Evolutionary conservation across 2,113 vertebrate species (phyloP).

Genomic region (Excalfactoria chinensis): DNA sequence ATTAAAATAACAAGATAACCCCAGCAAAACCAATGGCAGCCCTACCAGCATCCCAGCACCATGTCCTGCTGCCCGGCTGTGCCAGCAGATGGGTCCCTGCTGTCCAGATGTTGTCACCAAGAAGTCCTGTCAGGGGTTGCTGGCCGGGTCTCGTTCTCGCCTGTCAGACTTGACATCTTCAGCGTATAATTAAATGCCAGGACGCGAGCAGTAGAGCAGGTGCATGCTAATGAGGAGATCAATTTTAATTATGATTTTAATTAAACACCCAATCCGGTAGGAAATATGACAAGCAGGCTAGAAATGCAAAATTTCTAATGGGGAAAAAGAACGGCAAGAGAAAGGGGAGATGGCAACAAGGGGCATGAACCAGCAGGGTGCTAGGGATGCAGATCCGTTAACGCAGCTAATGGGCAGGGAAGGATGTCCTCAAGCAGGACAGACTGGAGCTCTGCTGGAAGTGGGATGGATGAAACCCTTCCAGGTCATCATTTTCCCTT

Average conservation of each 20-base stretch:
- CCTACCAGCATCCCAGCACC: not conserved
- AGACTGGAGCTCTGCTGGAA: not conserved
- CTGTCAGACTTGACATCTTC: slow-evolving; percentile 84
- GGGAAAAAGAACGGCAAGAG: not conserved
- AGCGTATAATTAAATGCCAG: slow-evolving; percentile 79
- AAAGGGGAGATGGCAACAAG: not conserved
- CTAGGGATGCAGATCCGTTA: rapidly evolving
- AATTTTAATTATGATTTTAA: slow-evolving; percentile 94
- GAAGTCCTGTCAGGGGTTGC: slow-evolving; percentile 56
- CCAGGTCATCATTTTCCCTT: rapidly evolving
- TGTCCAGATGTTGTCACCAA: slow-evolving; percentile 48
- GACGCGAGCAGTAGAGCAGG: slow-evolving; percentile 84
- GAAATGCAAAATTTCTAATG: slow-evolving; percentile 64
- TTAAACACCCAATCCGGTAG: slow-evolving; percentile 88
- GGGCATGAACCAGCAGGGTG: not conserved
- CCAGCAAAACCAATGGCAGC: not conserved
- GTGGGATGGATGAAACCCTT: not conserved
- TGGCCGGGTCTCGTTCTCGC: slow-evolving; percentile 75
- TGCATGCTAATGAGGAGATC: slow-evolving; percentile 92
- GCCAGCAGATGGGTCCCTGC: slow-evolving; percentile 16
- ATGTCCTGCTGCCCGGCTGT: not conserved
- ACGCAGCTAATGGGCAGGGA: not conserved
- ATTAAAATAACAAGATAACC: not conserved
- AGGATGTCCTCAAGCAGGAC: not conserved
- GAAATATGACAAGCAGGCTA: slow-evolving; percentile 83